Percentiles rank a stretch among this genome's conserved stretches.
These are phyloP conservation scores for Apodemus sylvaticus DNA, from an alignment of 2,113 vertebrate genomes.

Conservation along the genomic window DNA sequence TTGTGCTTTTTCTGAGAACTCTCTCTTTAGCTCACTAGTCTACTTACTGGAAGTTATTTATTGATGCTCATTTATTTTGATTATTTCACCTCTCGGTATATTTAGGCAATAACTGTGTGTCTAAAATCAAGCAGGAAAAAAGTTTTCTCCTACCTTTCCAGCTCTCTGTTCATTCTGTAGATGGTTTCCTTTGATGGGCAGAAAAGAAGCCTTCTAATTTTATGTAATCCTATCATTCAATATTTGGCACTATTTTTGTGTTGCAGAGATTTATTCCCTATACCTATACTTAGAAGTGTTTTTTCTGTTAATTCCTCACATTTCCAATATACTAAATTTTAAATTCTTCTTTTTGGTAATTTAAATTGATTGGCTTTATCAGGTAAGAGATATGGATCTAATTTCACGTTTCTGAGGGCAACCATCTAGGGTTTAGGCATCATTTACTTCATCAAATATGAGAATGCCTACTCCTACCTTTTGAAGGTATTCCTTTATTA, in stretches of 20 bases:
- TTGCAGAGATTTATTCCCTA: not conserved
- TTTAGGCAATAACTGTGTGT: not conserved
- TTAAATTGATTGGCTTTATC: too few species aligned
- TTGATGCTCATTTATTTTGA: not conserved
- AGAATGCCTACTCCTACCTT: too few species aligned
- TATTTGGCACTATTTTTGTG: not conserved
- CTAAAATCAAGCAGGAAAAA: not conserved
- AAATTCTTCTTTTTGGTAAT: too few species aligned
- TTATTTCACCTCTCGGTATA: not conserved
- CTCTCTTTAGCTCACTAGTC: not conserved
- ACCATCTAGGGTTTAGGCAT: too few species aligned
- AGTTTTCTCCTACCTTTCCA: rapidly evolving
- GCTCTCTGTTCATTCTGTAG: not conserved
- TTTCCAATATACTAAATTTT: too few species aligned
- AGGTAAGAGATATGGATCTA: too few species aligned
- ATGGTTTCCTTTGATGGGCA: not conserved
- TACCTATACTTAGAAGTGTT: not conserved
- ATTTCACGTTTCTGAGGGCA: too few species aligned
- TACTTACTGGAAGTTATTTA: not conserved
- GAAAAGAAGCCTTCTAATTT: too few species aligned
- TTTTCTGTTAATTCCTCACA: too few species aligned
- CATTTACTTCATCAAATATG: too few species aligned
- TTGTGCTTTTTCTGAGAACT: not conserved
- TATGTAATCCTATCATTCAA: not conserved
- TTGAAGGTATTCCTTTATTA: too few species aligned